Conservation (phyloP, 2,888 invertebrate genomes). For the Margaritifera margaritifera region DNA sequence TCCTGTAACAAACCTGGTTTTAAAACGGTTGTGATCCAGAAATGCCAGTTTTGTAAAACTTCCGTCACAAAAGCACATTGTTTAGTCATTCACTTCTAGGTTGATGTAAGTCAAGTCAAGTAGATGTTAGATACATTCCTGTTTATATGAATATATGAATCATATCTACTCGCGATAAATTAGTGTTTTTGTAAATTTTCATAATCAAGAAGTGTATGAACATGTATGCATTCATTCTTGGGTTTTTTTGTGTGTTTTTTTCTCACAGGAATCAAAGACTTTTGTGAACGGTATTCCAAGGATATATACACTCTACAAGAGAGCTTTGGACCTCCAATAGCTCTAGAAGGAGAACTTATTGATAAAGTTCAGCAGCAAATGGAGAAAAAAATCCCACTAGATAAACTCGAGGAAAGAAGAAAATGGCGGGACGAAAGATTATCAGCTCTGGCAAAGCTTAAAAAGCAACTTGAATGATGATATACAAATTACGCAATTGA, state of each 20-base stretch:
- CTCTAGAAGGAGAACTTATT: conserved; percentile 36
- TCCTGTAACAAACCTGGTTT: too few relatives aligned
- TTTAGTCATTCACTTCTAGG: too few relatives aligned
- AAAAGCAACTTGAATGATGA: conserved; percentile 27
- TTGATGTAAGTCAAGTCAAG: too few relatives aligned
- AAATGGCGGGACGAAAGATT: conserved; percentile 54
- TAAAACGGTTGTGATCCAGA: too few relatives aligned
- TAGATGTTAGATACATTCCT: too few relatives aligned
- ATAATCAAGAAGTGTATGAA: not conserved
- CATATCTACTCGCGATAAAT: not conserved
- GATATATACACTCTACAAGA: conserved; percentile 38
- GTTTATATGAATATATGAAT: not conserved
- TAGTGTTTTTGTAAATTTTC: not conserved
- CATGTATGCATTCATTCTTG: too few relatives aligned
- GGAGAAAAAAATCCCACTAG: conserved; percentile 42
- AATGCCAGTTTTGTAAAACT: too few relatives aligned
- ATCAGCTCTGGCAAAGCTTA: conserved; percentile 53
- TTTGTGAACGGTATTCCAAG: conserved; percentile 52
- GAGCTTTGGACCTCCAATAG: conserved; percentile 46
- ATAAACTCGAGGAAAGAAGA: conserved; percentile 45
- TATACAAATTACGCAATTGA: too few relatives aligned
- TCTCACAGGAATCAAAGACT: conserved; percentile 43
- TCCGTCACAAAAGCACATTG: too few relatives aligned
- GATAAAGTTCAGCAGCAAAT: conserved; percentile 40
- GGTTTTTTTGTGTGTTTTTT: not conserved